Evolutionary conservation across 2,888 invertebrate genomes (phyloP), one percentile per base, ranked within the genome.

Genomic region (Invenusta paracnida): DNA sequence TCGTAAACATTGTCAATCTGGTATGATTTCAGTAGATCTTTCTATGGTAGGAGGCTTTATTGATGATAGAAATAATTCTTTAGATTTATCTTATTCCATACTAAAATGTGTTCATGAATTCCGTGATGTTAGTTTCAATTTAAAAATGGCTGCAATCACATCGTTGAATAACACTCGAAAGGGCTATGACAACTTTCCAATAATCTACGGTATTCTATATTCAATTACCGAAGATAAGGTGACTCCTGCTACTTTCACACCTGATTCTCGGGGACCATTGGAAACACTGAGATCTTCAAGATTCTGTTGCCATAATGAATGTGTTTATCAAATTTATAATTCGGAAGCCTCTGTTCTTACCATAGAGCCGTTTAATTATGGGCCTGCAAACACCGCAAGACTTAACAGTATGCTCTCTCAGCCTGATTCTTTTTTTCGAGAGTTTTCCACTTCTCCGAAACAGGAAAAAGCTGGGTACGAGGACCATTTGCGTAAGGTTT

Each of bases 401-500:
- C 23, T 13, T 25, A 73, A 73, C 25, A 5, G 27, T 2, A 73
- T 73, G 2, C 73, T 73, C 73, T 29, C 23, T 2, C 30, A 28
- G 1, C 82, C 82, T 2, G 82, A 82, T 82, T 30, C 2, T 17
- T 30, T 82, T 30, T 29, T 82, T 2, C 82, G 82, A 2, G n/a
- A 30, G 1, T 82, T 30, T 82, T 82, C 82, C 5, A 82, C 82
- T 29, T 82, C 82, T 30, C 82, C 82, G 1, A 82, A 30, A 30
- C 82, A 82, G 29, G 82, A 82, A 82, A 82, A 82, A 28, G 82
- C 2, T 13, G 82, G 82, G 2, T 82, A 30, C n/a, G 82, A 82
- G n/a, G 2, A 82, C 2, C 82, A 30, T 29, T n/a, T 82, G 30
- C 27, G 82, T 2, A 29, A 82, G 13, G 23, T 30, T 30, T 30